These are phyloP conservation scores for Carcina quercana DNA, from an alignment of 2,888 invertebrate species.

Conservation along the genomic window DNA sequence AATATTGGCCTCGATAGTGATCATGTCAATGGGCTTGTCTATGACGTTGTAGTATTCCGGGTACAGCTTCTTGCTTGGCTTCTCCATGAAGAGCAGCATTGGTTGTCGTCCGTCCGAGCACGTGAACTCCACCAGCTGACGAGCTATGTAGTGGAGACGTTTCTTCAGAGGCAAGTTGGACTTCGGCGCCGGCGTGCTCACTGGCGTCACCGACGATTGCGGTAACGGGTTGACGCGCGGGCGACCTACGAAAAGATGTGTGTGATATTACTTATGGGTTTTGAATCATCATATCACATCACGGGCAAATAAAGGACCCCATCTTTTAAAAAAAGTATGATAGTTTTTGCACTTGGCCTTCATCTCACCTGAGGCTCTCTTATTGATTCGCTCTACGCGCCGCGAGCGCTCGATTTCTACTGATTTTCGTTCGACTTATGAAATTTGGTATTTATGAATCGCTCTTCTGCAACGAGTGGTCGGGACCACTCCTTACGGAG, in stretches of 20 bases:
- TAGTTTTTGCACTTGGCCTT: no score
- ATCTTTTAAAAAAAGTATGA: no score
- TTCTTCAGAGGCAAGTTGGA: constrained; percentile 81
- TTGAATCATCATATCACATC: background rate
- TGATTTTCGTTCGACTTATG: no score
- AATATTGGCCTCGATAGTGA: constrained; percentile 93
- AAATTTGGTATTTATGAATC: no score
- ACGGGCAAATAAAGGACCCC: no score
- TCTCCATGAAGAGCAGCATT: constrained; percentile 95
- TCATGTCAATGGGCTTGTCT: constrained; percentile 94
- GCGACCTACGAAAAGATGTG: constrained; percentile 49
- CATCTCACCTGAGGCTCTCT: no score
- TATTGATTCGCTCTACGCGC: no score
- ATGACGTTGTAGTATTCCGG: constrained; percentile 97
- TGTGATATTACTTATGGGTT: no score
- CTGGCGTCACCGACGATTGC: constrained; percentile 25
- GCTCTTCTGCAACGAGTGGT: no score
- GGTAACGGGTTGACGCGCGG: constrained; percentile 52
- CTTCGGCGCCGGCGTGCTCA: constrained; percentile 32
- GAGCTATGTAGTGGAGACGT: constrained; percentile 87
- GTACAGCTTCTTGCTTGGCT: constrained; percentile 95
- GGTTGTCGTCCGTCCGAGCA: constrained; percentile 86
- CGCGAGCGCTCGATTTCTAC: no score
- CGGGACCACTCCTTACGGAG: no score
- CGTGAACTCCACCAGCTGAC: constrained; percentile 61